Evolutionary conservation across 2,113 vertebrate species (phyloP), one percentile per base, ranked within the genome.

Genomic region (Grus americana): DNA sequence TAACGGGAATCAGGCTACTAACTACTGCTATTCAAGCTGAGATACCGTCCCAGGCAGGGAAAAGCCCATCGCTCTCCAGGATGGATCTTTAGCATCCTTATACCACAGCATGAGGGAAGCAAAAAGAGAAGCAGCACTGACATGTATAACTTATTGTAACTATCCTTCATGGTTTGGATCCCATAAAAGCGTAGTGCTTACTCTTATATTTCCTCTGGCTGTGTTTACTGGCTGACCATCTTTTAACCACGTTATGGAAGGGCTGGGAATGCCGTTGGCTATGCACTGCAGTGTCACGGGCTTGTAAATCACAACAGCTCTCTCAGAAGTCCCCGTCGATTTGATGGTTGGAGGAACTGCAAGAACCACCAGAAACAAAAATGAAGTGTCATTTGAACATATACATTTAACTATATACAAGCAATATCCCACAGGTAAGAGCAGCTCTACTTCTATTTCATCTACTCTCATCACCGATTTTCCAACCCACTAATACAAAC

Each of bases 221-320:
- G 98, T 98, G 94, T 99, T 99, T 32, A 99, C 98, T 79, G 99
- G 99, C 27, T 98, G 98, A 20, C 98, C 98, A 87, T 99, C 98
- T 98, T 99, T 99, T 47, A 99, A 97, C 99, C 99, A 99, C 4
- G 99, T 99, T 44, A 99, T 98, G 78, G 98, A 98, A 38, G 99
- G 99, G 68, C 97, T 96, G n/a, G 99, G 99, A 91, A 99, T 98
- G 42, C 99, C 99, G 70, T 94, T 99, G 72, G 99, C 98, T 76
- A 99, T 95, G 66, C 99, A 99, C 93, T 99, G 99, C 73, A 99
- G 92, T 2, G 90, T 98, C 62, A 98, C 72, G 18, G 98, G 55
- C 89, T 99, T 98, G 75, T 98, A 82, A 20, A 99, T 98, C 84
- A 99, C 98, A 80, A 99, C 99, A 8, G 98, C 97, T 83, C 97